These are phyloP conservation scores for Ectemnius cavifrons DNA, from an alignment of 2,888 invertebrate genomes.

Conservation along the genomic window DNA sequence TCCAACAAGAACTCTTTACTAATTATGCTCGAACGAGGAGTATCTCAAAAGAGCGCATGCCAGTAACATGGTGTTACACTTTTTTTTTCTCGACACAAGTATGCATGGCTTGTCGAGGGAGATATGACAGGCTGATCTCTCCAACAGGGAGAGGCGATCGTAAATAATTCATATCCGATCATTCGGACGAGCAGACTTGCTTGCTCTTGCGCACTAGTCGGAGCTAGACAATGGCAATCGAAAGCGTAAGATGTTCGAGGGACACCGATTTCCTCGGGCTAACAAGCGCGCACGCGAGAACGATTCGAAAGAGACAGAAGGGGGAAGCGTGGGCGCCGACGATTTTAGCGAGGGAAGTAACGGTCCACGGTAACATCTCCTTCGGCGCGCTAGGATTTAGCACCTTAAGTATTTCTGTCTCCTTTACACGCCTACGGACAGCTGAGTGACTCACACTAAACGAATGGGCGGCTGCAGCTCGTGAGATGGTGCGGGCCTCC, in stretches of 20 bases:
- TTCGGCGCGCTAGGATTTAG: conserved; percentile 52
- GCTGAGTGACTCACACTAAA: conserved; percentile 53
- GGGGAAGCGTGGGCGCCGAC: conserved; percentile 42
- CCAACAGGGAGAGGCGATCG: conserved; percentile 1
- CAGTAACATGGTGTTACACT: neutral
- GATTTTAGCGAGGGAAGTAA: conserved; percentile 38
- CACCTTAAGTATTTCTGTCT: conserved; percentile 55
- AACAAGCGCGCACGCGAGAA: conserved; percentile 14
- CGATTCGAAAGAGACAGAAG: conserved; percentile 12
- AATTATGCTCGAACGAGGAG: neutral
- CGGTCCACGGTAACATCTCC: conserved; percentile 50
- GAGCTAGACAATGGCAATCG: conserved; percentile 7
- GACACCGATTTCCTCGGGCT: conserved; percentile 1
- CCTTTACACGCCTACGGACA: conserved; percentile 49
- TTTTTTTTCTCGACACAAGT: neutral
- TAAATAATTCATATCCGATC: conserved; percentile 6
- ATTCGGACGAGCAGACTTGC: neutral
- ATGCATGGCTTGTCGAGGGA: too few relatives aligned
- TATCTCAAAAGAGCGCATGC: neutral
- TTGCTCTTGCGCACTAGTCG: neutral
- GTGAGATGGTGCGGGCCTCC: conserved; percentile 28
- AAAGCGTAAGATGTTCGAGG: conserved; percentile 7
- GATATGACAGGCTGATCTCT: neutral
- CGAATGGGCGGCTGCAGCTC: conserved; percentile 47
- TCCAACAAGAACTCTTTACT: neutral